Conservation (phyloP, 2,113 vertebrate species). For the Laticauda laticaudata region DNA sequence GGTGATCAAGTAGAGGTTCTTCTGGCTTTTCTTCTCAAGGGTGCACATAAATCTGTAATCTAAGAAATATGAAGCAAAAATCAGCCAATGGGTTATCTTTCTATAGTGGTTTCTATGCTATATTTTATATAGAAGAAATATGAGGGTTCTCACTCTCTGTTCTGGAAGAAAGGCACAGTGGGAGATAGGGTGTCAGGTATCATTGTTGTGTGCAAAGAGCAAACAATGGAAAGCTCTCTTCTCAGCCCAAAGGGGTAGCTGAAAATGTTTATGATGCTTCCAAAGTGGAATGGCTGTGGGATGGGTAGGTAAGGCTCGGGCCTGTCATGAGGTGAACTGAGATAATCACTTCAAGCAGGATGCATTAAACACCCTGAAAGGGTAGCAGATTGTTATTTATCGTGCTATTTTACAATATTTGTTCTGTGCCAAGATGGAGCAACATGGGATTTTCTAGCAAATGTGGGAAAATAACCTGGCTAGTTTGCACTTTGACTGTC, state of each 20-base stretch:
- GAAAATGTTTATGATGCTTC: background rate
- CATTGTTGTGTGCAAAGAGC: background rate
- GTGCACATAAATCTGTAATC: fast-evolving
- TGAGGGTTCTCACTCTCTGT: background rate
- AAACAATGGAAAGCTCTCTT: background rate
- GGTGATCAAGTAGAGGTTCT: slow-evolving; percentile 66
- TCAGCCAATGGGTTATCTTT: background rate
- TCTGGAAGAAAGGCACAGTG: background rate
- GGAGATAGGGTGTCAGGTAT: background rate
- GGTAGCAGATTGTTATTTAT: background rate
- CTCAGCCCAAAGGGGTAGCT: background rate
- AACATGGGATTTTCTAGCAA: background rate
- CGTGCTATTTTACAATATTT: background rate
- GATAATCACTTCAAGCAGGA: background rate
- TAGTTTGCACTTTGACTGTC: background rate
- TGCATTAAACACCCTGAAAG: background rate
- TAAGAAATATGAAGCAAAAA: background rate
- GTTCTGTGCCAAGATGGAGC: background rate
- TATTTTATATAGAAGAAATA: background rate
- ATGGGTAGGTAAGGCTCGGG: background rate
- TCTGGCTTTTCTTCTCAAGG: fast-evolving
- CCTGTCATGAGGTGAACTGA: background rate
- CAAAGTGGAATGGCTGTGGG: background rate
- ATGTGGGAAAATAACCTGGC: background rate
- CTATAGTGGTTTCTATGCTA: background rate